A percentile compares a stretch with the other conserved stretches of the same genome.
These are phyloP conservation scores for Oplegnathus fasciatus DNA, from an alignment of 2,113 vertebrate species.

Conservation along the genomic window DNA sequence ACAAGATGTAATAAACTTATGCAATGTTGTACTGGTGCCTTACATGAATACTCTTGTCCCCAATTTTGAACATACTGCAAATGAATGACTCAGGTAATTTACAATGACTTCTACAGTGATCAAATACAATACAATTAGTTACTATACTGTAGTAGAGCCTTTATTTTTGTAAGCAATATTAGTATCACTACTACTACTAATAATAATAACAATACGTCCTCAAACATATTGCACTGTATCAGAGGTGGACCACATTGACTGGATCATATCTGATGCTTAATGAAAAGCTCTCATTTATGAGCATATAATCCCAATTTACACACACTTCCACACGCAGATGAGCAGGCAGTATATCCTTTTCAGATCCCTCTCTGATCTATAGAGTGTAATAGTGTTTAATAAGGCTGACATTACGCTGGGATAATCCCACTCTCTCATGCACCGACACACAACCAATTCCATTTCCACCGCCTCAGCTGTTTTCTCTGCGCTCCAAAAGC, in stretches of 20 bases:
- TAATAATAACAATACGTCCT: background rate
- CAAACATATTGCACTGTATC: background rate
- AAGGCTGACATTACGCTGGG: slow-evolving; percentile 81
- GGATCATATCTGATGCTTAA: slow-evolving; percentile 32
- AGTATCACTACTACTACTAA: too few relatives aligned
- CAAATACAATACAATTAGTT: too few relatives aligned
- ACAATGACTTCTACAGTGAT: too few relatives aligned
- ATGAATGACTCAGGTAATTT: background rate
- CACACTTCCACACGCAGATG: slow-evolving; percentile 46
- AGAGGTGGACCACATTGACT: slow-evolving; percentile 29
- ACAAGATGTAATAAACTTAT: background rate
- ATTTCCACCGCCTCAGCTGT: slow-evolving; percentile 82
- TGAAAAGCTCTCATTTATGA: slow-evolving; percentile 53
- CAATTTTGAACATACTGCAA: background rate
- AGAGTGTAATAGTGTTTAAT: slow-evolving; percentile 83
- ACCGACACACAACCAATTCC: slow-evolving; percentile 83
- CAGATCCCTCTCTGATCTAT: slow-evolving; percentile 74
- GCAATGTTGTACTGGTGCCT: background rate
- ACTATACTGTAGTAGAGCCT: too few relatives aligned
- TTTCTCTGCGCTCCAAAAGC: slow-evolving; percentile 73
- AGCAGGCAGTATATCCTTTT: slow-evolving; percentile 67
- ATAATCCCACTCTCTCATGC: slow-evolving; percentile 83
- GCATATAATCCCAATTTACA: slow-evolving; percentile 62
- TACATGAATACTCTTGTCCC: too few relatives aligned
- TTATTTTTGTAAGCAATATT: too few relatives aligned